These are phyloP conservation scores for Sebastes aleutianus DNA, from an alignment of 2,797 vertebrate genomes.

Conservation along the genomic window DNA sequence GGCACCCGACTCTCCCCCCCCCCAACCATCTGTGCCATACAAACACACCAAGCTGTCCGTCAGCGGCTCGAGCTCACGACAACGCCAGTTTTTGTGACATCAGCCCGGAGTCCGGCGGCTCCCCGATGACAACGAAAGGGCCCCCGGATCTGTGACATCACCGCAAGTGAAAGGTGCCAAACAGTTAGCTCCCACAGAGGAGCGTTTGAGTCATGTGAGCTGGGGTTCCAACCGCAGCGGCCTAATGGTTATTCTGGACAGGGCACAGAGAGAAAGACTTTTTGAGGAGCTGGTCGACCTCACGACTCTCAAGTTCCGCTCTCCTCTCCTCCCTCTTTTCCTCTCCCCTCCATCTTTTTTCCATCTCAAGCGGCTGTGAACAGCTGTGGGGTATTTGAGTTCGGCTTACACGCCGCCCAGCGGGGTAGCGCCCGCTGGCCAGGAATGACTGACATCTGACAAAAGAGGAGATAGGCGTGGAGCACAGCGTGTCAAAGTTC, in stretches of 20 bases:
- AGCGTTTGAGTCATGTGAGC: constrained; percentile 65
- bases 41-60: constrained; percentile 76
- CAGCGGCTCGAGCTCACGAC: constrained; percentile 35
- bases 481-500: constrained; percentile 40
- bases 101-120: constrained; percentile 38
- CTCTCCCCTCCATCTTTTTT: constrained; percentile 29
- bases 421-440: constrained; percentile 36
- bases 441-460: constrained; percentile 71
- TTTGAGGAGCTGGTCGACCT: constrained; percentile 12
- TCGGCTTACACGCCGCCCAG: constrained; percentile 42
- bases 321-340: background rate
- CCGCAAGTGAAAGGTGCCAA: constrained; percentile 53
- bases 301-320: constrained; percentile 33
- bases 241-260: constrained; percentile 61
- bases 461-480: constrained; percentile 36
- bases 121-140: constrained; percentile 27
- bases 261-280: constrained; percentile 17
- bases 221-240: constrained; percentile 38
- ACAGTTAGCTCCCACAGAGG: constrained; percentile 49
- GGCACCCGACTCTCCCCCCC: constrained; percentile 43
- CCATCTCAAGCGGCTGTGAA: constrained; percentile 49
- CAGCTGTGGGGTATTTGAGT: constrained; percentile 69
- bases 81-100: constrained; percentile 60
- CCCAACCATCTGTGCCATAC: constrained; percentile 74
- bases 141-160: constrained; percentile 63